Base-by-base conservation (phyloP, 2,113 vertebrate genomes). In the Ondatra zibethicus region DNA sequence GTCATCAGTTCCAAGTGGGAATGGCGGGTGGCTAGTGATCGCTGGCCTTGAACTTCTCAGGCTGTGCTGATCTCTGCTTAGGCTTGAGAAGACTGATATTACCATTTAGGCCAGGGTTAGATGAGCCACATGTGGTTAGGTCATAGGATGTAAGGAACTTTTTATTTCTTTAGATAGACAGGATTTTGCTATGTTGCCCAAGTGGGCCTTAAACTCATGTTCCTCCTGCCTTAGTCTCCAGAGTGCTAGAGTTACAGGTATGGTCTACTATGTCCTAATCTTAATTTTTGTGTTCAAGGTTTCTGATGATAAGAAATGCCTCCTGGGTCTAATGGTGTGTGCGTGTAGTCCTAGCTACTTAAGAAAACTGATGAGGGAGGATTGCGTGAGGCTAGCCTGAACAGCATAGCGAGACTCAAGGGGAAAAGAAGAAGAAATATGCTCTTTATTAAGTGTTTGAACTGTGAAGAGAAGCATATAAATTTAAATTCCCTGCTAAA, bases 231-330 rank as follows among this genome's bases (percentile, higher is more conserved):
- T 65, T 36, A 17, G 21, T 23, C 52, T 80, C 14, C 23, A 66
- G 61, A 68, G 75, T 52, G 61, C 89, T 80, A 27, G 61, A 33
- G 36, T 80, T 91, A 31, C 13, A 52, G 89, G 45, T 80, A 9
- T 50, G 42, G 13, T n/a, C 13, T 14, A 52, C 89, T 27, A 0
- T n/a, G 61, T 27, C 61, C 13, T 9, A 5, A 5, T 66, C 27
- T 66, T 14, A 61, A 14, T 91, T 91, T 55, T 76, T 86, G 17
- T 81, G 92, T 95, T 87, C 36, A 94, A 82, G 52, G 47, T 55
- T 87, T 94, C 68, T 92, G 61, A 73, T 87, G 29, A 7, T 47
- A 75, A 75, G 77, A 88, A 81, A 39, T 31, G 45, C 17, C 33
- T 45, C 31, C 68, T 84, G 9, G 36, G 63, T 8, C 31, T n/a